Percentiles rank a stretch among this genome's conserved stretches.
Evolutionary conservation across 1,140 invertebrate genomes (phyloP).

Genomic region (Papilio helenus): DNA sequence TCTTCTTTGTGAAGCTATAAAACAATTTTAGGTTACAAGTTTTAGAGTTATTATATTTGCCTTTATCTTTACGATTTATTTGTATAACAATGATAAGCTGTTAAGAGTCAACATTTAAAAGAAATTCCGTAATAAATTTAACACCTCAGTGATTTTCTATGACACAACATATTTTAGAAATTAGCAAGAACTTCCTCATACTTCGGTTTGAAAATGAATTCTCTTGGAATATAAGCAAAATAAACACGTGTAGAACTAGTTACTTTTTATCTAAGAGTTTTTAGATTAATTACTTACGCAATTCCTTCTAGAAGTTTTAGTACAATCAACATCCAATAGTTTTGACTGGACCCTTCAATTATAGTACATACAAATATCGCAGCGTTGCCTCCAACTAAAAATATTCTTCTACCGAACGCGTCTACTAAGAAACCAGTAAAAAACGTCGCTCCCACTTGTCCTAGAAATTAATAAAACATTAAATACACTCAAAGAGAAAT

Average conservation of each 20-base stretch:
- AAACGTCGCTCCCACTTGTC: slow-evolving; percentile 51
- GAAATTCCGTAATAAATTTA: background rate
- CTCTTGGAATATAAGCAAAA: no score
- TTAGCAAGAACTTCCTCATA: background rate
- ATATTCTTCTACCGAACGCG: slow-evolving; percentile 52
- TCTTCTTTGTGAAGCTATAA: background rate
- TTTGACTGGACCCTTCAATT: slow-evolving; percentile 52
- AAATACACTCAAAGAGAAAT: background rate
- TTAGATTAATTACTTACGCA: slow-evolving; percentile 48
- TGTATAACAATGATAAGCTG: background rate
- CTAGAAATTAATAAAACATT: slow-evolving; percentile 41
- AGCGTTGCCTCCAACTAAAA: slow-evolving; percentile 48
- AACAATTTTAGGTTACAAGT: background rate
- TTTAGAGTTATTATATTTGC: background rate
- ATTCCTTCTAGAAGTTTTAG: slow-evolving; percentile 54
- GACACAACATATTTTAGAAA: background rate
- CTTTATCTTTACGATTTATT: background rate
- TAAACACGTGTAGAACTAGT: no score
- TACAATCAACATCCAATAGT: slow-evolving; percentile 51
- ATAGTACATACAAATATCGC: slow-evolving; percentile 49
- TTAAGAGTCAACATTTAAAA: background rate
- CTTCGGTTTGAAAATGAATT: background rate
- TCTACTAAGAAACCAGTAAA: slow-evolving; percentile 56
- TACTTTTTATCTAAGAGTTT: no score
- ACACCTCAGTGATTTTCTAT: background rate